phyloP scores from a whole-genome alignment of 2,797 vertebrate genomes.

The Peromyscus aztecus region DNA sequence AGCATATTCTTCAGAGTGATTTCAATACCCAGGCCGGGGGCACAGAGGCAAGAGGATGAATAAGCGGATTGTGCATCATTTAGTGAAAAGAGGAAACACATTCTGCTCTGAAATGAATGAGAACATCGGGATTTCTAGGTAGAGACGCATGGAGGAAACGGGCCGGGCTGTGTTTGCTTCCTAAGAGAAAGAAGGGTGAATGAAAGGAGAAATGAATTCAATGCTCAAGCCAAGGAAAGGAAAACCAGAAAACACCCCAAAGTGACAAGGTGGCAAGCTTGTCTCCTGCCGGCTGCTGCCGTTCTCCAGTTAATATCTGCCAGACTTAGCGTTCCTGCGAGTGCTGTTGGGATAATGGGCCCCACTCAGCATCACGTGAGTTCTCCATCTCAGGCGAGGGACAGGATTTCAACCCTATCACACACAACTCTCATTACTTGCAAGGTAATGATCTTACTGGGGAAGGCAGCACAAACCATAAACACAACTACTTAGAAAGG shows the following conservation, averaged over 20 bases:
- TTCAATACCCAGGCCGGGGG: not conserved
- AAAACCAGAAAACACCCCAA: slow-evolving; percentile 40
- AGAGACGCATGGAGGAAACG: slow-evolving; percentile 7
- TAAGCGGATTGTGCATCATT: not conserved
- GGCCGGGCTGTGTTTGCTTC: slow-evolving; percentile 27
- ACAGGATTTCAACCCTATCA: slow-evolving; percentile 76
- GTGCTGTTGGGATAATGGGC: slow-evolving; percentile 71
- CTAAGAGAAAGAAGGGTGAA: slow-evolving; percentile 28
- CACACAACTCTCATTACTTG: slow-evolving; percentile 76
- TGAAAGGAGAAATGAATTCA: not conserved
- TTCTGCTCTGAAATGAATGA: slow-evolving; percentile 41
- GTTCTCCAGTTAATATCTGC: slow-evolving; percentile 76
- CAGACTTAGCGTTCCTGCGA: slow-evolving; percentile 78
- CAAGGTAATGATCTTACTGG: slow-evolving; percentile 77
- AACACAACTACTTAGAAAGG: slow-evolving; percentile 73
- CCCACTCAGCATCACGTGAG: slow-evolving; percentile 70
- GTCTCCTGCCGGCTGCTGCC: slow-evolving; percentile 54
- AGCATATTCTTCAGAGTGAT: not conserved
- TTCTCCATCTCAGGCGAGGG: slow-evolving; percentile 68
- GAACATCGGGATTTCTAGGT: not conserved
- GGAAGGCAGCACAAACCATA: slow-evolving; percentile 71
- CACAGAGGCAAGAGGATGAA: not conserved
- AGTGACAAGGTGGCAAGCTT: slow-evolving; percentile 69
- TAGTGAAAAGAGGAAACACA: slow-evolving; percentile 31
- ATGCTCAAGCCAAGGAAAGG: slow-evolving; percentile 21